Conservation (phyloP, 2,113 vertebrate species). For the Isichthys henryi region DNA sequence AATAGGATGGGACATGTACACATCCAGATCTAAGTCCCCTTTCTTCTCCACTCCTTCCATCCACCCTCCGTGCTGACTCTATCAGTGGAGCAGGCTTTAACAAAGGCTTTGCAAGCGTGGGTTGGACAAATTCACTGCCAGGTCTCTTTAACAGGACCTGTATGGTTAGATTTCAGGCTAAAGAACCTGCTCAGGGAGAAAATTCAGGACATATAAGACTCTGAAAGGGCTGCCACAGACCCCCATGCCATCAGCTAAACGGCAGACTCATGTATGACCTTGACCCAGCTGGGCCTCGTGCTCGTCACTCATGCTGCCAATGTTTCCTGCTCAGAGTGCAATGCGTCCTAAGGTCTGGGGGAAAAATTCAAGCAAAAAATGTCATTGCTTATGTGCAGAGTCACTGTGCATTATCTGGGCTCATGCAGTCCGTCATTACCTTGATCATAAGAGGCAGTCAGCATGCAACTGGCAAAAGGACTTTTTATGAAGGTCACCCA, state of each 20-base stretch:
- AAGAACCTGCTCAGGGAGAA: not conserved
- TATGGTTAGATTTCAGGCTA: not conserved
- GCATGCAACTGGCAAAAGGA: not conserved
- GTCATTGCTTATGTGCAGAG: not conserved
- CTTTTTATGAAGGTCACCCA: not conserved
- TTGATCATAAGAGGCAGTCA: not conserved
- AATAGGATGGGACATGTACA: not conserved
- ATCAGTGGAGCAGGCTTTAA: not conserved
- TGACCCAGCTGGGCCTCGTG: not conserved
- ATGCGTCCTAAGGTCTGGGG: not conserved
- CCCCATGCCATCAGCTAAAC: not conserved
- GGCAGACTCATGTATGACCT: not conserved
- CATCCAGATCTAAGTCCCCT: not conserved
- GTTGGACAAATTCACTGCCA: not conserved
- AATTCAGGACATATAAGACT: not conserved
- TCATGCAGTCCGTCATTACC: not conserved
- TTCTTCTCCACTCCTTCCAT: not conserved
- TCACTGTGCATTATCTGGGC: not conserved
- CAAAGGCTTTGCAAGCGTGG: not conserved
- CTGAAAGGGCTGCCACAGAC: not conserved
- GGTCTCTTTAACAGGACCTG: not conserved
- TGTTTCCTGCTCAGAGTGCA: not conserved
- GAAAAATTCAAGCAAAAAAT: not conserved
- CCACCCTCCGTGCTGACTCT: not conserved
- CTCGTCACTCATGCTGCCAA: not conserved